Conservation (phyloP, 2,113 vertebrate species). For the Scalopus aquaticus region DNA sequence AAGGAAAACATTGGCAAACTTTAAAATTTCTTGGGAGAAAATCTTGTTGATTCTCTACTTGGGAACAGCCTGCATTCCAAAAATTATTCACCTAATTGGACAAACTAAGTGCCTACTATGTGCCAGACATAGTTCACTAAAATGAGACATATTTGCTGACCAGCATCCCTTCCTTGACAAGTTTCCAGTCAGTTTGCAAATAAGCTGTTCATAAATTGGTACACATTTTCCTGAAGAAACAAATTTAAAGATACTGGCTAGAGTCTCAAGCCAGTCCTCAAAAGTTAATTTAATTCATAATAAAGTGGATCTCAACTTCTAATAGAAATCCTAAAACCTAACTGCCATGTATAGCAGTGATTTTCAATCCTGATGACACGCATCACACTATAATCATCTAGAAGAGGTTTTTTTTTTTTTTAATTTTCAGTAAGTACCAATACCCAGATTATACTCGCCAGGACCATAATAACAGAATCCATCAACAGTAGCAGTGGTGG, state of each 20-base stretch:
- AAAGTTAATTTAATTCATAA: slow-evolving; percentile 50
- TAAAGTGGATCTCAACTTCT: slow-evolving; percentile 33
- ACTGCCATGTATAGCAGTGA: not conserved
- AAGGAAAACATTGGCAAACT: not conserved
- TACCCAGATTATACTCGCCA: not conserved
- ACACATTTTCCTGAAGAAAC: slow-evolving; percentile 44
- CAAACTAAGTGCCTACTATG: not conserved
- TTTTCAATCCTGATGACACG: not conserved
- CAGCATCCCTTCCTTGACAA: not conserved
- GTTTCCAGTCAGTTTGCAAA: not conserved
- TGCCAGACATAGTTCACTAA: not conserved
- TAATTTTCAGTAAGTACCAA: not conserved
- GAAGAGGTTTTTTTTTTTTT: not conserved
- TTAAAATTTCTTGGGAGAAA: not conserved
- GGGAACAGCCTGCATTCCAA: not conserved
- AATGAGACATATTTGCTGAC: not conserved
- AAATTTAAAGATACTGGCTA: slow-evolving; percentile 16
- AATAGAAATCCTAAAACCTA: slow-evolving; percentile 41
- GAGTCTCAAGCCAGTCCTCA: not conserved
- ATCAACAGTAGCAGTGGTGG: not conserved
- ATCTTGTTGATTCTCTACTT: not conserved
- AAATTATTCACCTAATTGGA: not conserved
- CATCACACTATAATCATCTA: not conserved
- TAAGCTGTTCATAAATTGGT: slow-evolving; percentile 29
- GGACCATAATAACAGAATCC: not conserved